Evolutionary conservation across 2,113 vertebrate genomes (phyloP).

Genomic region (Halichoerus grypus): DNA sequence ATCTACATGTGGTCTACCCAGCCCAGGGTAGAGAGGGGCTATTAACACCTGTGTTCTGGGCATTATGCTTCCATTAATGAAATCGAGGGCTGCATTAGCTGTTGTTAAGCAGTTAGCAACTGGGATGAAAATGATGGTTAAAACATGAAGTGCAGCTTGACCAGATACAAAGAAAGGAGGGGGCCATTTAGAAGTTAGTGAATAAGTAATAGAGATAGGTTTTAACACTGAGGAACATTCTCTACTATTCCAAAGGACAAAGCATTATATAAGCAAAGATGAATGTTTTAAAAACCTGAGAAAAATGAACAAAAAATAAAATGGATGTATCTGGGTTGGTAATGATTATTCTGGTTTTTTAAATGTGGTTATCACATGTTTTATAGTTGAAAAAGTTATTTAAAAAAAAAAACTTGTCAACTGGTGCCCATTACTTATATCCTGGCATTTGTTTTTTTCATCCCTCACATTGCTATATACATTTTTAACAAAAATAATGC

Average conservation of each 20-base stretch:
- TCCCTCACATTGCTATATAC: not conserved
- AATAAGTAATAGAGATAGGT: not conserved
- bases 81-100: constrained; percentile 62
- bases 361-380: not conserved
- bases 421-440: not conserved
- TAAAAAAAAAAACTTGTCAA: not conserved
- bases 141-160: constrained; percentile 44
- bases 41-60: constrained; percentile 67
- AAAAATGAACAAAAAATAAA: not conserved
- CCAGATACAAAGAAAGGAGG: constrained; percentile 14
- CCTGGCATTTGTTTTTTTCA: not conserved
- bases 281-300: not conserved
- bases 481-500: constrained; percentile 1
- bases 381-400: not conserved
- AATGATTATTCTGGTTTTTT: not conserved
- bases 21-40: constrained; percentile 9
- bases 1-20: constrained; percentile 59
- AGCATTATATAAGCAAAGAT: not conserved
- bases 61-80: constrained; percentile 75
- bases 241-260: constrained; percentile 4
- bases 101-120: constrained; percentile 61
- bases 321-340: not conserved
- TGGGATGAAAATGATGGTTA: constrained; percentile 49
- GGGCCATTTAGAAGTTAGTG: constrained; percentile 7
- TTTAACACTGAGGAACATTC: not conserved